Percentiles rank a stretch among this genome's conserved stretches.
Conservation (phyloP, 1,140 invertebrate species). For the Eulimnadia texana region DNA sequence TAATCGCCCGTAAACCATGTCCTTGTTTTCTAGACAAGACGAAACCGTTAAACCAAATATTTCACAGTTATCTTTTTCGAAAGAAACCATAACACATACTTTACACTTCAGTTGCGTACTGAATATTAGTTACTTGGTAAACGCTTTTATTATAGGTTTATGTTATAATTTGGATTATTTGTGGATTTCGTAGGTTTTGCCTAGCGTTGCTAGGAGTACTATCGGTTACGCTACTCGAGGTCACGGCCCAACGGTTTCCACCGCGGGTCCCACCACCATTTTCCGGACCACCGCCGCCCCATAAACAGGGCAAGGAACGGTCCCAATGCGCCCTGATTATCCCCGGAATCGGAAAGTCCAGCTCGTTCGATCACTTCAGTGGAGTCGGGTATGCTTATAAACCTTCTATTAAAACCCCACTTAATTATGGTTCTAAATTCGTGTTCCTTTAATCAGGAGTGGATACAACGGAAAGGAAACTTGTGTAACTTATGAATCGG, state of each 20-base stretch:
- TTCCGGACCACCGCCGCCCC: not conserved
- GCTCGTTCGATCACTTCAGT: slow-evolving; percentile 18
- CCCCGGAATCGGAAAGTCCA: slow-evolving; percentile 22
- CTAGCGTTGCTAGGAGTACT: not conserved
- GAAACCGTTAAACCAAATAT: too few relatives aligned
- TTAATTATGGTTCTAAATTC: not conserved
- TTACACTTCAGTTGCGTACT: too few relatives aligned
- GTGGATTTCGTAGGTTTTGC: not conserved
- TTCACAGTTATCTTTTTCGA: too few relatives aligned
- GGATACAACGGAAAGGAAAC: slow-evolving; percentile 4
- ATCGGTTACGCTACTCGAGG: not conserved
- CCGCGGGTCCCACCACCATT: not conserved
- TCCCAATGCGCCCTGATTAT: slow-evolving; percentile 23
- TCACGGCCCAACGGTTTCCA: not conserved
- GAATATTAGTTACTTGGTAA: too few relatives aligned
- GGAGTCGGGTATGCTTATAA: not conserved
- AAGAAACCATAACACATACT: too few relatives aligned
- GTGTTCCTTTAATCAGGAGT: not conserved
- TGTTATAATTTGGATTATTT: too few relatives aligned
- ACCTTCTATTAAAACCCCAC: too few relatives aligned
- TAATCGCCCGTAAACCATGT: too few relatives aligned
- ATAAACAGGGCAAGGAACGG: slow-evolving; percentile 6
- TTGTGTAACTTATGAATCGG: slow-evolving; percentile 15
- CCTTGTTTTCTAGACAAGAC: not conserved
- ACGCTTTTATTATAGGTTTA: too few relatives aligned